Base-by-base conservation (phyloP, 2,113 vertebrate species). In the Pholis gunnellus region DNA sequence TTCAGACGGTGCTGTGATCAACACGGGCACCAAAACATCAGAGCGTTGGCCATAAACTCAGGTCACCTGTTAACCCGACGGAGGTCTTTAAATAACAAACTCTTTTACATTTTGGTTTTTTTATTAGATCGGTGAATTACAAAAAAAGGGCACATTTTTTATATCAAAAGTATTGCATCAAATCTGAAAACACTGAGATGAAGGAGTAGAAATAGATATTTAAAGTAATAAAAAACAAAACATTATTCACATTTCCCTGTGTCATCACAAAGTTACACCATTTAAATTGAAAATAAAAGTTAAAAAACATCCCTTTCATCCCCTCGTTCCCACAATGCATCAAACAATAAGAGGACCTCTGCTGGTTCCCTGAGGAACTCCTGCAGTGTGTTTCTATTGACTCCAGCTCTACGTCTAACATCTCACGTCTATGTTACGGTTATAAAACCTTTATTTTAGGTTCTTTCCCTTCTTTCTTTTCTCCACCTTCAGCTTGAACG, bases 81-180 rank as follows among this genome's bases (percentile, higher is more conserved):
- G 7, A 22, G 63, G 36, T 38, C 44, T 34, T 72, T 78, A 18
- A 79, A 76, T 4, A 74, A 8, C 29, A 77, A 84, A 79, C 38
- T 20, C 9, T 22, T 31, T 75, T 2, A 11, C 36, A 75, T 78
- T 75, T 85, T 63, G 65, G 34, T 34, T 34, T 34, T 81, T 75
- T 85, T 27, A 78, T 79, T 68, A 50, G 60, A 73, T 68, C 67
- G 67, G 31, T 80, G 67, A 79, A 60, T 89, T 88, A 87, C 60
- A 83, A 82, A 84, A 82, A 71, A 71, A 79, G 79, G 85, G 83
- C 77, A 72, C 71, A 78, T 74, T 72, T 68, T 84, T 34, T 34
- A 1, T 83, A 87, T 84, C 74, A 90, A 93, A 93, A 92, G 84
- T 89, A 91, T 90, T 90, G 84, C 89, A 88, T 89, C 57, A 86